Base-by-base conservation (phyloP, 2,113 vertebrate species). In the Limanda limanda region DNA sequence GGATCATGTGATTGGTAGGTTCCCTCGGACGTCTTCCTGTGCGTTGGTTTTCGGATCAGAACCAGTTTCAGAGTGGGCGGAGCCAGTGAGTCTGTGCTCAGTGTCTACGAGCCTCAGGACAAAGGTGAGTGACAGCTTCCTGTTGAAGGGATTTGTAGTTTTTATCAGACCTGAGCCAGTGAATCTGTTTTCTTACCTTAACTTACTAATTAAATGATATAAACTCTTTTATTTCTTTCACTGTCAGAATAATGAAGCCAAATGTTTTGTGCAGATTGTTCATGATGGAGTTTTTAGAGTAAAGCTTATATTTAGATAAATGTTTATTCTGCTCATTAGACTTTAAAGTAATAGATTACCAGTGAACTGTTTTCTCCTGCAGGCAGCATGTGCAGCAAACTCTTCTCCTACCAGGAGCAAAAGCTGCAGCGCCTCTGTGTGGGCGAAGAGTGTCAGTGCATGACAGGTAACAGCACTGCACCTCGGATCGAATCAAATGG, bases 341-440 rank as follows among this genome's bases (percentile, higher is more conserved):
- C 40, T 12, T 2, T 11, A 40, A 40, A 40, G 40, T 40, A 40
- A 40, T 40, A 13, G 40, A 40, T 40, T 40, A 40, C 40, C 40
- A 11, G 10, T 31, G 47, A 20, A 2, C 47, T 48, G 11, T 25
- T 58, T 1, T 11, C 2, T 68, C 31, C 14, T 51, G 3, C 83
- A 99, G 97, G 95, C 6, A 96, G 94, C 79, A 82, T 89, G 61
- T 99, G 98, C 86, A 93, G 92, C 47, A 85, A 94, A 3, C 82
- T 92, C 64, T 98, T 97, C 72, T 94, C 94, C 17, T 84, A 86
- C 4, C 77, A 95, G 89, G 91, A 94, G 18, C 91, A 93, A 73
- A 93, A 84, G 12, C 94, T 98, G 24, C 90, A 96, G 86, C 94
- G 87, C 61, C 88, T 98, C 66, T 99, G 98, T 86, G 92, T 95